Evolutionary conservation across 1,140 invertebrate species (phyloP), one percentile per base, ranked within the genome.

Genomic region (Drosophila erecta): DNA sequence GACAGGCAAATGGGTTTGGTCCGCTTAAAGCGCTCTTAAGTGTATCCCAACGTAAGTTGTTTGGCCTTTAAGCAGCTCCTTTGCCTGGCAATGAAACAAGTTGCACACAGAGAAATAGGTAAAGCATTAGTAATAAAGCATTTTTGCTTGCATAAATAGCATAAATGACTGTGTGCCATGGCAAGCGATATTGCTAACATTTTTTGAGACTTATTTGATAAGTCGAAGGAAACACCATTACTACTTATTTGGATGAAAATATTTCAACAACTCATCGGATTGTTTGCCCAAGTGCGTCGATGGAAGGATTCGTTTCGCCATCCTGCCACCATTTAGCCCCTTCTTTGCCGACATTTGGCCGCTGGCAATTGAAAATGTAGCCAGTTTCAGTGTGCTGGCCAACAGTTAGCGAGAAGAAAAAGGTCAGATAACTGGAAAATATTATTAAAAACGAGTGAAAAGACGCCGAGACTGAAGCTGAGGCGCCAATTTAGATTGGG

Each of bases 401-500:
- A 70, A 46, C 67, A 57, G 66, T 69, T 55, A 53, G 50, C 66
- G 65, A 62, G 58, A 73, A 86, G 83, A 90, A 87, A 87, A 89
- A 87, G 84, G 84, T 87, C 84, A 87, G 84, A 89, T 89, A 87
- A 77, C 84, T 87, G 84, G 85, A 84, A 87, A 87, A 87, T 89
- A 90, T 84, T 89, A 87, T 87, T 90, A 87, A 87, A 84, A 87
- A 79, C 70, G 59, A 85, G 78, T 62, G 55, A 66, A 87, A 75
- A 87, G 83, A 87, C 67, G 81, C 54, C 54, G 65, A 54, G 50
- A 47, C 47, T 33, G 44, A 22, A 69, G 41, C 49, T 33, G 60
- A 46, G 30, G 40, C 40, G 47, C 47, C 47, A 50, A 33, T 50
- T 33, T 50, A 50, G 47, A 50, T 49, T 50, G 47, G 47, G 47